These are phyloP conservation scores for Heliconius sara DNA, from an alignment of 2,888 invertebrate genomes.

Conservation along the genomic window DNA sequence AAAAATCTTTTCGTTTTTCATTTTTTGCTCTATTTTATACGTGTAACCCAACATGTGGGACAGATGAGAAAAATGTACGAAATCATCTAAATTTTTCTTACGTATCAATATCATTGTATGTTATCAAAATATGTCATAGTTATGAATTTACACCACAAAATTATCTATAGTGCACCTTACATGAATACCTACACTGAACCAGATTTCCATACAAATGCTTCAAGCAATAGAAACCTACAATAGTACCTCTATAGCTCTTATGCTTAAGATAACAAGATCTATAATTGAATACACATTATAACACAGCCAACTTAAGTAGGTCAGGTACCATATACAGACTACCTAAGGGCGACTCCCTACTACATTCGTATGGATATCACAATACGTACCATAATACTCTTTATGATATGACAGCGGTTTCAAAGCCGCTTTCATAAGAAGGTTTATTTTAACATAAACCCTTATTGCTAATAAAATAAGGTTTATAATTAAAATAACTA, in stretches of 20 bases:
- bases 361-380: slow-evolving; percentile 14
- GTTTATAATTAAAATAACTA: slow-evolving; percentile 15
- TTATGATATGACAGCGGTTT: slow-evolving; percentile 21
- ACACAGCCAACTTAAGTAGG: slow-evolving; percentile 40
- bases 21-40: background rate
- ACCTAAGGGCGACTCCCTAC: slow-evolving; percentile 24
- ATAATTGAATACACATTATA: slow-evolving; percentile 28
- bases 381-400: slow-evolving; percentile 17
- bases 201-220: slow-evolving; percentile 29
- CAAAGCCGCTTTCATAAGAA: slow-evolving; percentile 19
- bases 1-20: background rate
- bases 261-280: slow-evolving; percentile 1
- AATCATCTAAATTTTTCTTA: background rate
- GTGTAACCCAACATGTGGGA: background rate
- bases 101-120: background rate
- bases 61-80: too few species aligned
- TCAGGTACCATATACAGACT: slow-evolving; percentile 35
- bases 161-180: slow-evolving; percentile 17
- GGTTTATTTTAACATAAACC: slow-evolving; percentile 4
- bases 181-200: slow-evolving; percentile 24
- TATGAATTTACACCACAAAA: slow-evolving; percentile 7
- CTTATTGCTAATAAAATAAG: slow-evolving; percentile 4
- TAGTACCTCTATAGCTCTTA: slow-evolving; percentile 16
- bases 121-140: slow-evolving; percentile 3
- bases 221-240: slow-evolving; percentile 34